phyloP scores from a whole-genome alignment of 2,113 vertebrate species.

The Brachyhypopomus gauderio region DNA sequence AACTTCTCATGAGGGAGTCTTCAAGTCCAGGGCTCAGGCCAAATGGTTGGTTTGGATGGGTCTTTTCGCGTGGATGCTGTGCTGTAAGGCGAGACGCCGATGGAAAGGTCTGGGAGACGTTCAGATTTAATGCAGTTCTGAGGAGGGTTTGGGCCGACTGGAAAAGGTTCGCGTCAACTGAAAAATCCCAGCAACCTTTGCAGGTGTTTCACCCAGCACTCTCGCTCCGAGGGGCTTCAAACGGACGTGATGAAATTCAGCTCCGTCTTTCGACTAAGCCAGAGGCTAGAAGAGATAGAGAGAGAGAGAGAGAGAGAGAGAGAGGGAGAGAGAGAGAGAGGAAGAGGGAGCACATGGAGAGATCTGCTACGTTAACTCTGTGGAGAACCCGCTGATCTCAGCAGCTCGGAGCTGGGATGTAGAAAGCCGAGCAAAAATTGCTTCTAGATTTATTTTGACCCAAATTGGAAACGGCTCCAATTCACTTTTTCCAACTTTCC shows the following conservation, averaged over 20 bases:
- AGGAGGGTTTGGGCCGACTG: too few species aligned
- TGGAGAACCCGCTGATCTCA: constrained; percentile 67
- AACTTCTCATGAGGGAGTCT: background rate
- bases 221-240: constrained; percentile 28
- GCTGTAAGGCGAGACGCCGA: background rate
- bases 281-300: constrained; percentile 13
- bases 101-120: background rate
- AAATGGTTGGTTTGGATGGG: constrained; percentile 11
- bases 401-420: constrained; percentile 58
- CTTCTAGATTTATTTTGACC: constrained; percentile 64
- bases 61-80: background rate
- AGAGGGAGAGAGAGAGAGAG: background rate
- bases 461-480: constrained; percentile 56
- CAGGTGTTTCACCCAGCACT: constrained; percentile 15
- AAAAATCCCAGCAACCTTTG: constrained; percentile 34
- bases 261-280: constrained; percentile 21
- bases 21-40: background rate
- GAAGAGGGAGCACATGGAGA: background rate
- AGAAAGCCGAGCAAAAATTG: constrained; percentile 49
- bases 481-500: constrained; percentile 38
- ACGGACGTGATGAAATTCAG: constrained; percentile 15
- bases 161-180: background rate
- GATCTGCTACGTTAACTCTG: constrained; percentile 46
- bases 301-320: background rate
- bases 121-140: background rate